Conservation (phyloP, 2,797 vertebrate genomes). For the Notolabrus celidotus region DNA sequence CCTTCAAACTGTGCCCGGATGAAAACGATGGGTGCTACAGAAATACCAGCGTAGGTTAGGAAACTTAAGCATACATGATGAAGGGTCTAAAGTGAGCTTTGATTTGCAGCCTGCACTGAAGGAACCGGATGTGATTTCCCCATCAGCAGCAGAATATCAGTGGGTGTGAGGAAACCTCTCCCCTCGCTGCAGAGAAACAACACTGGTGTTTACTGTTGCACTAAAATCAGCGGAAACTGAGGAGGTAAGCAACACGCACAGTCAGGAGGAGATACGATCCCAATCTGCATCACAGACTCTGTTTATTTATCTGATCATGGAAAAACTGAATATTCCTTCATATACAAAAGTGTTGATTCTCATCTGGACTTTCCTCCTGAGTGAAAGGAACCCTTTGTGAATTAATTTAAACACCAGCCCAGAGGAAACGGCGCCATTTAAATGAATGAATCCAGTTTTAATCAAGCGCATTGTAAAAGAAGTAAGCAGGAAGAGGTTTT, state of each 20-base stretch:
- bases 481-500: slow-evolving; percentile 48
- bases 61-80: too few relatives aligned
- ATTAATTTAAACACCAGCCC: slow-evolving; percentile 72
- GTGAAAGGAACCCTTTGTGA: slow-evolving; percentile 68
- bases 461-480: slow-evolving; percentile 35
- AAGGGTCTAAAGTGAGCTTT: slow-evolving; percentile 31
- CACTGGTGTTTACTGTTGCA: slow-evolving; percentile 69
- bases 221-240: slow-evolving; percentile 72
- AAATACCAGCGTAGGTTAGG: too few relatives aligned
- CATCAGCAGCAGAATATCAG: slow-evolving; percentile 55
- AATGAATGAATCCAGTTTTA: slow-evolving; percentile 61
- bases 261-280: slow-evolving; percentile 40
- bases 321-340: slow-evolving; percentile 43
- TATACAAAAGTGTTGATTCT: slow-evolving; percentile 69
- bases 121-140: slow-evolving; percentile 58
- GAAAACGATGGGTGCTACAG: too few relatives aligned
- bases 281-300: slow-evolving; percentile 22
- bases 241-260: slow-evolving; percentile 66
- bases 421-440: slow-evolving; percentile 57
- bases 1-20: too few relatives aligned
- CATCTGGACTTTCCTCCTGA: slow-evolving; percentile 64
- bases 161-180: slow-evolving; percentile 67
- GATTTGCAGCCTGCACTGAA: slow-evolving; percentile 55
- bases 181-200: slow-evolving; percentile 49
- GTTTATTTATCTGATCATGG: slow-evolving; percentile 7